These are phyloP conservation scores for Heterochromis multidens DNA, from an alignment of 2,113 vertebrate species.

Conservation along the genomic window DNA sequence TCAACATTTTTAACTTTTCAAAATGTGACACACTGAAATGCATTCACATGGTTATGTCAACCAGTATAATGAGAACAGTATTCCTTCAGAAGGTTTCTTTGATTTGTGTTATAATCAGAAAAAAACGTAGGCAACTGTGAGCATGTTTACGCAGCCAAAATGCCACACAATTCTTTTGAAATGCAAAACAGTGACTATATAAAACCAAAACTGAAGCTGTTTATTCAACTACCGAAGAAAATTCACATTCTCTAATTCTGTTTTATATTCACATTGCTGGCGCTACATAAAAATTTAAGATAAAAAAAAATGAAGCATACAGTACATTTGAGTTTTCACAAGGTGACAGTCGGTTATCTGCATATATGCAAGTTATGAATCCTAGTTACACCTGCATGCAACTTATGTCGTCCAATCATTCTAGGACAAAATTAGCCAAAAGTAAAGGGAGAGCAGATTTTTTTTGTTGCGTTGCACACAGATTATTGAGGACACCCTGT, in stretches of 20 bases:
- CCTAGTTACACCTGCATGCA: slow-evolving; percentile 50
- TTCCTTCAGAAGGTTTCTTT: background rate
- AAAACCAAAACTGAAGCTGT: slow-evolving; percentile 6
- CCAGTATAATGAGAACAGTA: background rate
- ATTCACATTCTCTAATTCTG: slow-evolving; percentile 20
- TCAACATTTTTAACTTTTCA: background rate
- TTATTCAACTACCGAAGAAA: background rate
- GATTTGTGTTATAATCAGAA: slow-evolving; percentile 10
- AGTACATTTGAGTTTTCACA: slow-evolving; percentile 41
- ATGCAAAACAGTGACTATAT: slow-evolving; percentile 31
- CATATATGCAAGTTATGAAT: slow-evolving; percentile 10
- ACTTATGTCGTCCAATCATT: slow-evolving; percentile 1
- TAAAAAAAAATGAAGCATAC: slow-evolving; percentile 37
- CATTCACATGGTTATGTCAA: slow-evolving; percentile 1
- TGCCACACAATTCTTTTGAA: slow-evolving; percentile 28
- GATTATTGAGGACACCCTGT: background rate
- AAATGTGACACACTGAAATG: slow-evolving; percentile 26
- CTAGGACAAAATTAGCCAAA: background rate
- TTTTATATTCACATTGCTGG: background rate
- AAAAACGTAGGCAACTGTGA: slow-evolving; percentile 19
- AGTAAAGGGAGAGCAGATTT: slow-evolving; percentile 9
- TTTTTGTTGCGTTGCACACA: slow-evolving; percentile 5
- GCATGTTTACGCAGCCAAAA: slow-evolving; percentile 3
- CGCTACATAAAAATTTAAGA: slow-evolving; percentile 31
- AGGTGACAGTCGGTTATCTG: slow-evolving; percentile 26